A percentile compares a stretch with the other conserved stretches of the same genome.
phyloP scores from a whole-genome alignment of 1,140 invertebrate genomes.

The Drosophila prosaltans region DNA sequence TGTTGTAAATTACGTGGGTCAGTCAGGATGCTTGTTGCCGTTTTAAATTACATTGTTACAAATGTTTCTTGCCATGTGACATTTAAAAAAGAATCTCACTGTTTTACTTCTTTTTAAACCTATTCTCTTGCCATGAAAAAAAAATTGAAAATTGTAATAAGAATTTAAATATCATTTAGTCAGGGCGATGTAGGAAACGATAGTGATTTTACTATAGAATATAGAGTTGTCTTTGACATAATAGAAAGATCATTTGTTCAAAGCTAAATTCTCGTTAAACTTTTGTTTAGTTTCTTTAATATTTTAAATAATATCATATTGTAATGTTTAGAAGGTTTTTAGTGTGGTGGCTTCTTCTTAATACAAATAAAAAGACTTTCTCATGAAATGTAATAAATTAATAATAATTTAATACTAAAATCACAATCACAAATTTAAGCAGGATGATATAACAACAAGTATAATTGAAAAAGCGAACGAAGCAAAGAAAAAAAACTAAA shows the following conservation, averaged over 20 bases:
- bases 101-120: neutral
- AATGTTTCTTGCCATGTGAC: constrained; percentile 43
- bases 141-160: neutral
- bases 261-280: too few relatives aligned
- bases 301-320: too few relatives aligned
- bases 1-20: constrained; percentile 53
- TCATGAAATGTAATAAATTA: too few relatives aligned
- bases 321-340: too few relatives aligned
- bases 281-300: too few relatives aligned
- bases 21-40: constrained; percentile 33
- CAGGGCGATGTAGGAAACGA: neutral
- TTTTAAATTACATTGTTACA: constrained; percentile 75
- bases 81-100: constrained; percentile 34
- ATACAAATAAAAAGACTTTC: too few relatives aligned
- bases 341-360: too few relatives aligned
- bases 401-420: too few relatives aligned
- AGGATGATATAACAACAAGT: constrained; percentile 1
- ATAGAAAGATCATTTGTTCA: too few relatives aligned
- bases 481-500: neutral
- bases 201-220: too few relatives aligned
- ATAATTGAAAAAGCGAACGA: neutral
- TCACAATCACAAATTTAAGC: neutral
- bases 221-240: too few relatives aligned
- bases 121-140: too few relatives aligned
- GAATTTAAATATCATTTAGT: neutral